These are phyloP conservation scores for Pollenia amentaria DNA, from an alignment of 2,888 invertebrate genomes.

Conservation along the genomic window DNA sequence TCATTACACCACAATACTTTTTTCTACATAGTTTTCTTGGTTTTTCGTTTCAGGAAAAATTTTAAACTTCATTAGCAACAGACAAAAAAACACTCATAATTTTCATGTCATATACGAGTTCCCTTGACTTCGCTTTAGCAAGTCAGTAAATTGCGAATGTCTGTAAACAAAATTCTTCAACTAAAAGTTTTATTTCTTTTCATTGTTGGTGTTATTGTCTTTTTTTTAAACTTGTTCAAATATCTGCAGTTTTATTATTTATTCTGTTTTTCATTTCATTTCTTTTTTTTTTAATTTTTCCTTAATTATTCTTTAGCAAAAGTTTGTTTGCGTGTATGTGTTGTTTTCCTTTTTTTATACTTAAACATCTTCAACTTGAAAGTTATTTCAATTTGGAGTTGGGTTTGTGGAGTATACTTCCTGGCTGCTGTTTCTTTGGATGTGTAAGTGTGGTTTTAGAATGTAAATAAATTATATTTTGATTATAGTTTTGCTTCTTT, in stretches of 20 bases:
- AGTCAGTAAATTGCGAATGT: neutral
- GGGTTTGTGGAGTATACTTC: constrained; percentile 12
- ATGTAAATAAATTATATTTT: constrained; percentile 74
- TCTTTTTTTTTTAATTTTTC: constrained; percentile 20
- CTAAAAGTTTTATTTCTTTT: constrained; percentile 21
- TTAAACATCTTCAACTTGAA: constrained; percentile 29
- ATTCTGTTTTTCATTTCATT: neutral
- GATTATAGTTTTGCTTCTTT: constrained; percentile 61
- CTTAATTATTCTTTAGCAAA: constrained; percentile 64
- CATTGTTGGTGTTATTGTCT: neutral
- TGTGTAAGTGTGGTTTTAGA: constrained; percentile 45
- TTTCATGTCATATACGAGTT: constrained; percentile 32
- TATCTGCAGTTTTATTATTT: constrained; percentile 54
- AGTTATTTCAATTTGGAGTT: constrained; percentile 39
- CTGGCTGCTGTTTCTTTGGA: constrained; percentile 9
- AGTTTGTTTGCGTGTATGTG: constrained; percentile 34
- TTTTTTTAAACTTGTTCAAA: constrained; percentile 42
- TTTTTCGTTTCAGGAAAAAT: neutral
- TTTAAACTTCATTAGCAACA: constrained; percentile 4
- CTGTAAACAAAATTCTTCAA: constrained; percentile 28
- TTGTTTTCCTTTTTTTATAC: neutral
- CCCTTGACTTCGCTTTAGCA: neutral
- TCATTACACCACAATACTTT: too few relatives aligned
- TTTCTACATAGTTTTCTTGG: neutral
- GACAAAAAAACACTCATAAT: constrained; percentile 1